Percentiles rank a stretch among this genome's conserved stretches.
phyloP scores from a whole-genome alignment of 92 coral and sea anemone species.

The Diadumene lineata region DNA sequence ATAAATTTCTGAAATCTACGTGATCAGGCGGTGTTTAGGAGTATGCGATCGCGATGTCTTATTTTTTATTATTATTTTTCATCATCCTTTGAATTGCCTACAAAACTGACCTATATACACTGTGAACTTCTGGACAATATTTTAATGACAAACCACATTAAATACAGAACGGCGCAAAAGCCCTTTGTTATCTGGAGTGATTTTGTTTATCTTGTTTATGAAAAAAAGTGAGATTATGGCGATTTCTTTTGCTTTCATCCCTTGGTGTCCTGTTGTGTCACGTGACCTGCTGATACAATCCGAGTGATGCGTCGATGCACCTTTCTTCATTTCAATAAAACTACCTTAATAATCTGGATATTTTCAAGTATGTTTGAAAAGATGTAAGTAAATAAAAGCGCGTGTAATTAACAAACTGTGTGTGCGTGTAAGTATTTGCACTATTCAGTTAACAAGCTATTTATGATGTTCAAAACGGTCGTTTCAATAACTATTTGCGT shows the following conservation, averaged over 20 bases:
- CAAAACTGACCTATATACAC: neutral
- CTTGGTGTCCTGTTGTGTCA: slow-evolving; percentile 7
- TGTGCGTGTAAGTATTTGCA: slow-evolving; percentile 1
- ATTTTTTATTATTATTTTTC: too few species aligned
- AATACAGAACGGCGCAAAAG: neutral
- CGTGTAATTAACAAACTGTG: neutral
- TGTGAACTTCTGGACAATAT: neutral
- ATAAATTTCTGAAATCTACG: too few species aligned
- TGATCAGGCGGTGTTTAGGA: too few species aligned
- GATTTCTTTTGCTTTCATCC: neutral
- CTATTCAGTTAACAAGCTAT: neutral
- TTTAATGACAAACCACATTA: neutral
- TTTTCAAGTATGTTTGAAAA: neutral
- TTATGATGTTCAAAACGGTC: slow-evolving; percentile 4
- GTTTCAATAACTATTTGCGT: neutral
- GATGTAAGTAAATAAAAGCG: neutral
- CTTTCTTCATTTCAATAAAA: neutral
- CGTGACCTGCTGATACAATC: slow-evolving; percentile 7
- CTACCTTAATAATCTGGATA: slow-evolving; percentile 3
- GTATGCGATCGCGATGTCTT: too few species aligned
- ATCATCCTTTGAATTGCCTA: too few species aligned
- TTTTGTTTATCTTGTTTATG: too few species aligned
- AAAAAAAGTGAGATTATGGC: slow-evolving; percentile 1
- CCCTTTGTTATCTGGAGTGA: too few species aligned
- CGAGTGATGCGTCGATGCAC: neutral